Percentiles rank a stretch among this genome's conserved stretches.
Conservation (phyloP, 1,140 invertebrate species). For the Coelopa frigida region DNA sequence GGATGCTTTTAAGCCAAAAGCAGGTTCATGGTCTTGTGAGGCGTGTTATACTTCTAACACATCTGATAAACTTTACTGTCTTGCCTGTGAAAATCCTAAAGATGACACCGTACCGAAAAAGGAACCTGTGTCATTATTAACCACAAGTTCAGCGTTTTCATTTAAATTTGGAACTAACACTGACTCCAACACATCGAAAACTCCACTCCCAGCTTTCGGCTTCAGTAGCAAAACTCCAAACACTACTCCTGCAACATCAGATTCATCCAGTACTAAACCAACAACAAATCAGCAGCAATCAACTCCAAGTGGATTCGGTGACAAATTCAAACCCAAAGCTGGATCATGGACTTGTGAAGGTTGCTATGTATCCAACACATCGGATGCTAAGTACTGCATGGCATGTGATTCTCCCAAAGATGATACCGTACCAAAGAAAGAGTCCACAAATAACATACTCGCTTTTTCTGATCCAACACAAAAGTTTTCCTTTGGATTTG, state of each 20-base stretch:
- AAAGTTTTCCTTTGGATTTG: slow-evolving; percentile 46
- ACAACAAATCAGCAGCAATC: slow-evolving; percentile 19
- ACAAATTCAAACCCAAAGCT: slow-evolving; percentile 55
- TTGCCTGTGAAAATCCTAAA: slow-evolving; percentile 57
- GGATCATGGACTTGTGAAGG: slow-evolving; percentile 77
- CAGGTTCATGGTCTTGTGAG: slow-evolving; percentile 76
- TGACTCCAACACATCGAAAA: slow-evolving; percentile 13
- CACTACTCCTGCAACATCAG: background rate
- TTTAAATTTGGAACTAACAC: slow-evolving; percentile 46
- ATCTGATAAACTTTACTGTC: slow-evolving; percentile 50
- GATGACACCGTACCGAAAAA: slow-evolving; percentile 40
- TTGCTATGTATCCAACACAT: slow-evolving; percentile 70
- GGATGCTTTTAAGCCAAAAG: slow-evolving; percentile 55
- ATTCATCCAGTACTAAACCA: no score
- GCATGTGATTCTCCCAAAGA: slow-evolving; percentile 58
- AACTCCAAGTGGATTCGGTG: slow-evolving; percentile 48
- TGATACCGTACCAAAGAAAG: slow-evolving; percentile 39
- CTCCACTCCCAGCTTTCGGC: slow-evolving; percentile 25
- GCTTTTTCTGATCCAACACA: slow-evolving; percentile 21
- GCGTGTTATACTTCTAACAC: slow-evolving; percentile 69
- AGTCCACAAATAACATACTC: slow-evolving; percentile 18
- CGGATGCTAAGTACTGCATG: slow-evolving; percentile 51
- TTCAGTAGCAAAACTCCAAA: slow-evolving; percentile 5
- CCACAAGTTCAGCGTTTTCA: slow-evolving; percentile 27
- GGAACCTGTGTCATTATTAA: slow-evolving; percentile 18